Percentiles rank a stretch among this genome's conserved stretches.
Conservation (phyloP, 1,140 invertebrate genomes). For the Brachystomella parvula region DNA sequence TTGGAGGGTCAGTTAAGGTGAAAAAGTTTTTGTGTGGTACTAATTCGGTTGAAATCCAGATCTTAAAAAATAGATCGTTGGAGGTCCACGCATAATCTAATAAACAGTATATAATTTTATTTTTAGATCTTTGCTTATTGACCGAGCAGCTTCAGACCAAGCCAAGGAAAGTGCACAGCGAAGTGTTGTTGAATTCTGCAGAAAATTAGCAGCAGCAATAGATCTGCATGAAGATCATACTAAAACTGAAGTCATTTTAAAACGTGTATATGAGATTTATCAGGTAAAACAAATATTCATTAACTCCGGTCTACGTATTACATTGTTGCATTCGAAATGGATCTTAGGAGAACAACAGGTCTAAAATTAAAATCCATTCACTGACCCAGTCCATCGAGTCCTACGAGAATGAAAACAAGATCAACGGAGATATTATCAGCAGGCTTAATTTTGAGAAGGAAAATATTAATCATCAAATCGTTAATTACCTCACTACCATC, state of each 20-base stretch:
- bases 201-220: constrained; percentile 35
- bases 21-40: background rate
- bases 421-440: constrained; percentile 56
- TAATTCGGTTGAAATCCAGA: background rate
- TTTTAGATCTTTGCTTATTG: constrained; percentile 35
- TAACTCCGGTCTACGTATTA: no score
- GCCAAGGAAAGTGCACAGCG: constrained; percentile 34
- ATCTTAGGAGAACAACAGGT: constrained; percentile 47
- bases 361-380: constrained; percentile 46
- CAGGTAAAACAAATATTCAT: no score
- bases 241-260: constrained; percentile 30
- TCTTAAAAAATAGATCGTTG: background rate
- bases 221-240: constrained; percentile 33
- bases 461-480: constrained; percentile 57
- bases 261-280: constrained; percentile 36
- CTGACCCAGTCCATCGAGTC: constrained; percentile 54
- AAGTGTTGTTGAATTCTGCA: constrained; percentile 33
- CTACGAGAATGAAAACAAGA: constrained; percentile 57
- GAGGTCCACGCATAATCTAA: background rate
- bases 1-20: constrained; percentile 57
- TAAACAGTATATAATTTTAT: background rate
- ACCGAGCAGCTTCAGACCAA: constrained; percentile 33
- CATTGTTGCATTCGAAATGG: background rate
- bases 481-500: constrained; percentile 55
- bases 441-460: constrained; percentile 57